phyloP scores from a whole-genome alignment of 2,797 vertebrate genomes.

The Gymnocypris eckloni region DNA sequence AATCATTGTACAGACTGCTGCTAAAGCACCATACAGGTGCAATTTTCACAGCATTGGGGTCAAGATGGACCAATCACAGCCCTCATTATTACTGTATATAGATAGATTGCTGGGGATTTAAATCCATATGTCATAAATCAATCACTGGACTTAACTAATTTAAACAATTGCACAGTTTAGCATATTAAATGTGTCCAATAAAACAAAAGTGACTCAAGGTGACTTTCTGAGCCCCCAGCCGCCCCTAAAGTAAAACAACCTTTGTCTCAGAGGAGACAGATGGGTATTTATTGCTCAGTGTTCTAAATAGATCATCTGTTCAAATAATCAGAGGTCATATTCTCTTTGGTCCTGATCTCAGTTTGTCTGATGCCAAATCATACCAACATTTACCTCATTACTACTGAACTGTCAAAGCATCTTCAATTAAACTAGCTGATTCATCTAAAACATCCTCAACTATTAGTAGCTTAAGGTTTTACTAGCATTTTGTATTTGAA shows the following conservation, averaged over 20 bases:
- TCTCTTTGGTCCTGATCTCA: neutral
- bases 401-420: neutral
- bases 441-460: neutral
- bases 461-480: neutral
- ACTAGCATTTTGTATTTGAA: neutral
- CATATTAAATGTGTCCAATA: neutral
- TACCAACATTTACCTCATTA: neutral
- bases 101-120: neutral
- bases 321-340: neutral
- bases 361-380: neutral
- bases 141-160: too few relatives aligned
- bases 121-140: too few relatives aligned
- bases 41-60: neutral
- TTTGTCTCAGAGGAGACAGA: neutral
- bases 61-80: neutral
- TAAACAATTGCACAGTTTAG: too few relatives aligned
- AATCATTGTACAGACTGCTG: neutral
- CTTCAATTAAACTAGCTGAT: neutral
- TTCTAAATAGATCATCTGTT: neutral
- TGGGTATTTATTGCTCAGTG: neutral
- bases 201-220: neutral
- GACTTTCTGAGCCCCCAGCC: neutral
- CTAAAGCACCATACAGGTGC: neutral
- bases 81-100: neutral
- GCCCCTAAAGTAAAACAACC: neutral